Evolutionary conservation across 2,888 invertebrate genomes (phyloP), one percentile per base, ranked within the genome.

Genomic region (Clostera curtula): DNA sequence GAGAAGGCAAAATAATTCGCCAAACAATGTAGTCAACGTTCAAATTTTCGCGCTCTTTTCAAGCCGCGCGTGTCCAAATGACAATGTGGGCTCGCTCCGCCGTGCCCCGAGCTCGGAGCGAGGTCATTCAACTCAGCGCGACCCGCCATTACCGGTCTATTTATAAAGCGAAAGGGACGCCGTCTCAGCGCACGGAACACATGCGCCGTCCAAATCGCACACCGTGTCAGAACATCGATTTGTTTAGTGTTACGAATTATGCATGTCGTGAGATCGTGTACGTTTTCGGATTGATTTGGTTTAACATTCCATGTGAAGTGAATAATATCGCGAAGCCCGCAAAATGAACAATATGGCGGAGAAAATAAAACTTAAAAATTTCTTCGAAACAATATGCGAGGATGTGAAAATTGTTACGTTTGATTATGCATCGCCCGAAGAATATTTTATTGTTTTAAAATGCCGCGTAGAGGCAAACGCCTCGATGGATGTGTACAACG

Each of bases 381-480:
- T 30, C 21, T 30, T 29, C 31, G 7, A 38, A 45, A 42, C 35
- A 31, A 49, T 49, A 36, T 59, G 55, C 8, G 34, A 32, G 6
- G 37, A 34, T 3, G 49, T 47, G 0, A 36, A 38, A 18, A 47
- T 60, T 14, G 13, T 30, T 0, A 34, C 39, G 28, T 56, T 55
- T 25, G 33, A 49, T n/a, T 63, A 45, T 29, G 29, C 28, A 12
- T 59, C 58, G 4, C 8, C 43, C 2, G 59, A 61, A 24, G 40
- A 30, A 10, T 44, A 27, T 12, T 23, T 12, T 0, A 20, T 45
- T 3, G 8, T 29, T 12, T 14, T 64, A 4, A 52, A 45, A 41
- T 61, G 61, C 25, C 44, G 47, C 9, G 40, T 50, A 4, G 49
- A 48, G 2, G 27, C 29, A 5, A 35, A 50, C 3, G 30, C 37